Conservation (phyloP, 2,888 invertebrate species). For the Heteromyza rotundicornis region DNA sequence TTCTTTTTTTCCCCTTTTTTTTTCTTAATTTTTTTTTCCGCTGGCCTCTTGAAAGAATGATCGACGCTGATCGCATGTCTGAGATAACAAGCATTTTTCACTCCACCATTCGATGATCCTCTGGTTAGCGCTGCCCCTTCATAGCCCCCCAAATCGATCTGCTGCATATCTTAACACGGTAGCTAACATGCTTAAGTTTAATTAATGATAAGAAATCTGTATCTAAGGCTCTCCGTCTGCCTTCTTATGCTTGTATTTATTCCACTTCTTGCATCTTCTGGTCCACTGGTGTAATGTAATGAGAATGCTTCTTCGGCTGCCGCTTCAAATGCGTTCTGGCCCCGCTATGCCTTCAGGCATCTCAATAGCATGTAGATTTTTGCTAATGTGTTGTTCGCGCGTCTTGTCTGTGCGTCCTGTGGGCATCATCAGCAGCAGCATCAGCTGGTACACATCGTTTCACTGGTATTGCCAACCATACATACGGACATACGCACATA, state of each 20-base stretch:
- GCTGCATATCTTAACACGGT: slow-evolving; percentile 52
- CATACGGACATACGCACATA: slow-evolving; percentile 40
- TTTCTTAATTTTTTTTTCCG: slow-evolving; percentile 20
- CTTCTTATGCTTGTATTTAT: slow-evolving; percentile 7
- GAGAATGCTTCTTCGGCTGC: slow-evolving; percentile 24
- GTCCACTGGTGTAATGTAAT: slow-evolving; percentile 33
- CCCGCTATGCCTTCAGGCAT: slow-evolving; percentile 36
- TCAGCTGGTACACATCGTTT: neutral
- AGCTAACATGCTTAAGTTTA: slow-evolving; percentile 63
- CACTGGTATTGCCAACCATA: slow-evolving; percentile 11
- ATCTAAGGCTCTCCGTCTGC: slow-evolving; percentile 52
- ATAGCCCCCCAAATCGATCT: too few species aligned
- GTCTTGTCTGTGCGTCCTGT: neutral
- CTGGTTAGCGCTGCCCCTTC: too few species aligned
- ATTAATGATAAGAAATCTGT: slow-evolving; percentile 63
- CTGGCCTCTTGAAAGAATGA: slow-evolving; percentile 35
- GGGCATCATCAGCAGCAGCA: too few species aligned
- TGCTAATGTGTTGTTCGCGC: slow-evolving; percentile 48
- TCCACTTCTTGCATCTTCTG: neutral
- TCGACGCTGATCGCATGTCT: slow-evolving; percentile 52
- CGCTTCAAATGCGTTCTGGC: neutral
- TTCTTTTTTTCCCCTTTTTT: too few species aligned
- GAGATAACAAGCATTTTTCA: slow-evolving; percentile 48
- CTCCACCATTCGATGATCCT: slow-evolving; percentile 6
- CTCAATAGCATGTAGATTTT: slow-evolving; percentile 56